Evolutionary conservation across 2,888 invertebrate species (phyloP), one percentile per base, ranked within the genome.

Genomic region (Spisula solida): DNA sequence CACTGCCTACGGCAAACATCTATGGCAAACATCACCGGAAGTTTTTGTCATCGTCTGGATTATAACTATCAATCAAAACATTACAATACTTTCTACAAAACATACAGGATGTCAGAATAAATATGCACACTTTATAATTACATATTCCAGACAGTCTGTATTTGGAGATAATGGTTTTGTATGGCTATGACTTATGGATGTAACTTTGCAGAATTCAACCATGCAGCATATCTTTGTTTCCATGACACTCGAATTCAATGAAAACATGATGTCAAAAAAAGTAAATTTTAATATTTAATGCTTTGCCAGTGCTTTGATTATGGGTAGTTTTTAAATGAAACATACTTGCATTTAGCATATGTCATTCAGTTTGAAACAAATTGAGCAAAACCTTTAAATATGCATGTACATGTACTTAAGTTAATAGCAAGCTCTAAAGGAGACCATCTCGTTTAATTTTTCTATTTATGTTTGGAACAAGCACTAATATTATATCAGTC

Each of bases 11-110:
- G 60, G 60, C 60, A 66, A 41, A 66, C 60, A 66, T 66, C 12
- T 25, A 66, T 8, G 60, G 60, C 60, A 66, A 41, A 66, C 60
- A 66, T 66, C 12, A n/a, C 25, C 2, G 60, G 60, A 66, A 66
- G 60, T 66, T 66, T 25, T 25, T 5, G 25, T 25, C 25, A 20
- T 25, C 6, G 60, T 66, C 60, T 66, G 60, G n/a, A 66, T 25
- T 66, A 66, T 12, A 25, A 66, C 60, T 25, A 66, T 66, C 60
- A 66, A 66, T 66, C 60, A 66, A 66, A 66, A 66, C 25, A 25
- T n/a, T 66, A 66, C 25, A 66, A 41, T 66, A 66, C n/a, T 25
- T n/a, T 66, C 60, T 66, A 25, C 8, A 66, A 6, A 8, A 66
- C 10, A 66, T 66, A 66, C 25, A 66, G 5, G 16, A 51, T 41